Evolutionary conservation across 2,888 invertebrate genomes (phyloP), one percentile per base, ranked within the genome.

Genomic region (Heliothis peltigera): DNA sequence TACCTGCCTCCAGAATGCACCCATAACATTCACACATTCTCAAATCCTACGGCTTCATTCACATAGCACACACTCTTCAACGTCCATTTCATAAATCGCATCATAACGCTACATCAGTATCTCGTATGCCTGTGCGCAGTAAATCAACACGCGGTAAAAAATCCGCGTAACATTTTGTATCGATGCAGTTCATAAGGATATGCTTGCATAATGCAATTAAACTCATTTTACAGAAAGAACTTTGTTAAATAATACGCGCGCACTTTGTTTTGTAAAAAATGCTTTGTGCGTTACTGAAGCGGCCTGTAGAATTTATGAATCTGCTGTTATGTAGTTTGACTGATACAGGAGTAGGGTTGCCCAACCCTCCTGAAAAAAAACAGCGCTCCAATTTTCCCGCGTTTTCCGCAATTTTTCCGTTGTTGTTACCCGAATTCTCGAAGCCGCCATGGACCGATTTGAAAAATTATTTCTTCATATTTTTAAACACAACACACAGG

Each of bases 91-190:
- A 43, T 39, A 35, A 35, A 7, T 28, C 32, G 32, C 10, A 32
- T 49, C 43, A 3, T 18, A 48, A 44, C 7, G 22, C 57, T 64
- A 74, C 64, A 54, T 73, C 19, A 49, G 42, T 54, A 8, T 18
- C 28, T 54, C 57, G 8, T 25, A 48, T 22, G 25, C 42, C 4
- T 18, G 8, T 28, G 21, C 32, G 43, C 57, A 18, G 42, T 69
- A 55, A 73, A 51, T 59, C 46, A 53, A 7, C 10, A 59, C 18
- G 46, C 74, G 21, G 58, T 74, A 60, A 69, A 72, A 52, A 62
- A 70, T 19, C 25, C 17, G 28, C 52, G 51, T 49, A 39, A 42
- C 46, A 39, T 70, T 74, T 57, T 39, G 42, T 66, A 66, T 58
- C 59, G 46, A 54, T 65, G 53, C 17, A 47, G 25, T 51, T 74